Base-by-base conservation (phyloP, 2,113 vertebrate species). In the Syngnathoides biaculeatus region DNA sequence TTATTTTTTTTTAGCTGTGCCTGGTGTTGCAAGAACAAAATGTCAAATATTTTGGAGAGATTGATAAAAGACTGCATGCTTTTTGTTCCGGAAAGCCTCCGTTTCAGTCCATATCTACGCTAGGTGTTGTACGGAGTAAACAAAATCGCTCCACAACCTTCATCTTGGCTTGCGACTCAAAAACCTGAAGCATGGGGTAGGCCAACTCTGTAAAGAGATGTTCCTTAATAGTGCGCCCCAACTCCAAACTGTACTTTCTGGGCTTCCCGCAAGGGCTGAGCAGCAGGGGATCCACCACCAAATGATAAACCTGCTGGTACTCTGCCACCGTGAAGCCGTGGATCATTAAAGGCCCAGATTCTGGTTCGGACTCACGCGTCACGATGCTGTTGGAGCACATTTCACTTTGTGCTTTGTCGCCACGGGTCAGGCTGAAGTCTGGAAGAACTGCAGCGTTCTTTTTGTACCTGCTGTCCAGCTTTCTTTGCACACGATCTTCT, bases 171-270 rank as follows among this genome's bases (percentile, higher is more conserved):
- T 78, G 52, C 12, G 75, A 61, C 62, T 84, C 79, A 53, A 70
- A 72, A 17, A 76, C 69, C n/a, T 87, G 74, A 74, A 89, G 61
- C 0, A 47, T 78, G 0, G 88, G 87, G 47, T 88, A 82, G 57
- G 80, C 77, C 57, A 92, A 73, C 71, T 86, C 87, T 64, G 76
- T 57, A 74, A 91, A 89, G 59, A 92, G 88, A 68, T 69, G 84
- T 27, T 89, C 87, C 64, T 92, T 92, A 67, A 91, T 86, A 63
- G 65, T 67, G 14, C 85, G 82, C 12, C 90, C 92, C 72, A 91
- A 77, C 77, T 89, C 68, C 84, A 88, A 35, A 48, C 82, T 89
- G 79, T 90, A 89, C 60, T 73, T 69, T 70, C 53, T 38, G 4
- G 66, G 81, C 48, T 81, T 83, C 52, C 90, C 84, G 0, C 69